These are phyloP conservation scores for Mustela lutreola DNA, from an alignment of 2,113 vertebrate species.

Conservation along the genomic window DNA sequence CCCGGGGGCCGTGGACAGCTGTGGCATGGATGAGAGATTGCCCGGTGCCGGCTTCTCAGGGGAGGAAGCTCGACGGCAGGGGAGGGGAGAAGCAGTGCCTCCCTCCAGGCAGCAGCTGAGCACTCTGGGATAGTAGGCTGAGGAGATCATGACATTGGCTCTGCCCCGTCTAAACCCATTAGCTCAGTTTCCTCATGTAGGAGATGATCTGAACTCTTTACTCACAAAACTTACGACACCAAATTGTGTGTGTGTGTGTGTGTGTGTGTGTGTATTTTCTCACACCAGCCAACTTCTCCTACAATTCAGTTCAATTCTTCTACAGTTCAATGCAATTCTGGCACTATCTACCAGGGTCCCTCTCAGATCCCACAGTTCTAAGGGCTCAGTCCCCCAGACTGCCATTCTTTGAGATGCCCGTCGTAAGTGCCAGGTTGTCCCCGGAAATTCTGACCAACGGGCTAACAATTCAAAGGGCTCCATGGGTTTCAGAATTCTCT, in stretches of 20 bases:
- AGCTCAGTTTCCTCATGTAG: background rate
- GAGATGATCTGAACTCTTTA: background rate
- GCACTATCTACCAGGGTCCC: background rate
- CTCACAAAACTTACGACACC: background rate
- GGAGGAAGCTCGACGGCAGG: background rate
- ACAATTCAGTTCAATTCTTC: background rate
- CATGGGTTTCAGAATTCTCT: background rate
- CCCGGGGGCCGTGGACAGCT: accelerated
- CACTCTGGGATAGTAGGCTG: background rate
- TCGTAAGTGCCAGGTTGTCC: background rate
- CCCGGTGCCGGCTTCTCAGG: background rate
- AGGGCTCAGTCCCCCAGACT: background rate
- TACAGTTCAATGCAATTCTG: background rate
- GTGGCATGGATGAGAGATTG: background rate
- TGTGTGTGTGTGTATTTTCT: background rate
- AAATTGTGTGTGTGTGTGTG: too few species aligned
- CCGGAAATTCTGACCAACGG: background rate
- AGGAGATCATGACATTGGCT: background rate
- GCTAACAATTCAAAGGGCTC: background rate
- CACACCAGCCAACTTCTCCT: background rate
- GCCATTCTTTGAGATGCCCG: background rate
- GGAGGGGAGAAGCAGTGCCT: background rate
- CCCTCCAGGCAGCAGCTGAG: background rate
- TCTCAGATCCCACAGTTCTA: too few species aligned
- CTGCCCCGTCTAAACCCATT: background rate